Conservation (phyloP, 1,140 invertebrate genomes). For the Radopholus similis region DNA sequence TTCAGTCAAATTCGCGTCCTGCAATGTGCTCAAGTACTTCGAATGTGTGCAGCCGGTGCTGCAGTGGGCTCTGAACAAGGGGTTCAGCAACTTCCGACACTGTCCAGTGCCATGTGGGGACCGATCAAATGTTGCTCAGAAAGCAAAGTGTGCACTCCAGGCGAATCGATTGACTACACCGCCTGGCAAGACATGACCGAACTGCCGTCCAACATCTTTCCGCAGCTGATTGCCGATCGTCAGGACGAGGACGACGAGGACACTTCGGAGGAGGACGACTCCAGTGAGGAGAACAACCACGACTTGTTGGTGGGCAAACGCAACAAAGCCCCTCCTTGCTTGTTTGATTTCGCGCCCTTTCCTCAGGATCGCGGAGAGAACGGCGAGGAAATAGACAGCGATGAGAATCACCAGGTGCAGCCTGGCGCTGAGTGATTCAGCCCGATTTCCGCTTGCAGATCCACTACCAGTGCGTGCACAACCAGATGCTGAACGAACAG, state of each 20-base stretch:
- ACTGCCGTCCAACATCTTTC: constrained; percentile 52
- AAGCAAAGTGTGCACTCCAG: not conserved
- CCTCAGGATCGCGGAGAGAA: too few species aligned
- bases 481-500: constrained; percentile 46
- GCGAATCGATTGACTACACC: constrained; percentile 50
- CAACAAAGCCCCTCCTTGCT: too few species aligned
- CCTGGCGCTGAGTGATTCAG: too few species aligned
- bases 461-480: constrained; percentile 40
- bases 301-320: not conserved
- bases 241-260: constrained; percentile 47
- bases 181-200: constrained; percentile 60
- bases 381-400: too few species aligned
- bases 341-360: too few species aligned
- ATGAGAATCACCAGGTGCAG: too few species aligned
- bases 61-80: constrained; percentile 33
- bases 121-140: not conserved
- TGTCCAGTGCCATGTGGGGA: constrained; percentile 48
- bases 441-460: too few species aligned
- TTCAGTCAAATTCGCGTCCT: constrained; percentile 21
- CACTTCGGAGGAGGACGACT: not conserved
- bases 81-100: constrained; percentile 40
- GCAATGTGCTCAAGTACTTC: constrained; percentile 57
- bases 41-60: constrained; percentile 45
- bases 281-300: not conserved
- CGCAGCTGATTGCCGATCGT: constrained; percentile 50